Conservation (phyloP, 2,113 vertebrate species). For the Diphyllodes magnificus region DNA sequence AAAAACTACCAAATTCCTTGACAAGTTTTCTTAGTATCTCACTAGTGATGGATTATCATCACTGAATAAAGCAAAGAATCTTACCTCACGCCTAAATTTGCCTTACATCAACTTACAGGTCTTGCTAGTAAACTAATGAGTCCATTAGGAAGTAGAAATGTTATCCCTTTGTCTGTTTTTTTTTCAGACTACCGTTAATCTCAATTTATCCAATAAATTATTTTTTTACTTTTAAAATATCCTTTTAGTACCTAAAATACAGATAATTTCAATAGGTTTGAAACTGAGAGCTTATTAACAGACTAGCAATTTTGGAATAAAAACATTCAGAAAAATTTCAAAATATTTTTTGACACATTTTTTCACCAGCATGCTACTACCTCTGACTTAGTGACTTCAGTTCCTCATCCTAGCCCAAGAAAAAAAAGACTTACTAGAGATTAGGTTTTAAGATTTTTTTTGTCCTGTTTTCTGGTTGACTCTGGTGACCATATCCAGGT, state of each 20-base stretch:
- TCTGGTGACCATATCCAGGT: not conserved
- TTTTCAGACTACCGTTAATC: not conserved
- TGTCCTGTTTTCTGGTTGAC: not conserved
- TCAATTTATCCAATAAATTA: not conserved
- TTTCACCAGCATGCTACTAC: not conserved
- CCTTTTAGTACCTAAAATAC: not conserved
- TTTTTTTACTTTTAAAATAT: not conserved
- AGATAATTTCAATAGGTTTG: not conserved
- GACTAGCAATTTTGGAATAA: not conserved
- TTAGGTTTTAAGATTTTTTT: not conserved
- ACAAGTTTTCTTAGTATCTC: not conserved
- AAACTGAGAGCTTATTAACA: not conserved
- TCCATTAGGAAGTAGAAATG: not conserved
- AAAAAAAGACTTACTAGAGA: not conserved
- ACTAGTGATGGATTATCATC: not conserved
- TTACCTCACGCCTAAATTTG: not conserved
- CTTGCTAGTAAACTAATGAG: not conserved
- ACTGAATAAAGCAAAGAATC: not conserved
- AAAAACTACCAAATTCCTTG: not conserved
- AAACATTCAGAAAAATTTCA: not conserved
- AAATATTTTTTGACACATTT: not conserved
- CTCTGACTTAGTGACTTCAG: not conserved
- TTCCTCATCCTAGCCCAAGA: not conserved
- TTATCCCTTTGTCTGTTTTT: not conserved
- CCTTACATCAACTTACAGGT: not conserved